phyloP scores from a whole-genome alignment of 2,888 invertebrate species.

The Parnassius smintheus region DNA sequence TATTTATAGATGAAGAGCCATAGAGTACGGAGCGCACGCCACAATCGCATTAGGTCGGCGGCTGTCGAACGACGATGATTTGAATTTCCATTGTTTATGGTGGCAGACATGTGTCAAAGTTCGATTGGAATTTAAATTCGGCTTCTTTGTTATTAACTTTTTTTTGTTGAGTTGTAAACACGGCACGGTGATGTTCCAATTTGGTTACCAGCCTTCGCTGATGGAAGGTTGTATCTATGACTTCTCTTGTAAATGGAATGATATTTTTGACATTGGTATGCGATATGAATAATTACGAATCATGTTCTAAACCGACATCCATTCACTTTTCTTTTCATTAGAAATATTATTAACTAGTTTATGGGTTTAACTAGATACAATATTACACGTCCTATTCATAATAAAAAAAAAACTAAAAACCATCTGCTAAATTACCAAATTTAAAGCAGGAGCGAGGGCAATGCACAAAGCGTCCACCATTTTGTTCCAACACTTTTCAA shows the following conservation, averaged over 20 bases:
- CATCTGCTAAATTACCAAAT: slow-evolving; percentile 77
- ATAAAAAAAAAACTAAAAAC: slow-evolving; percentile 63
- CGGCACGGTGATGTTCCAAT: slow-evolving; percentile 78
- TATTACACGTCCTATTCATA: slow-evolving; percentile 39
- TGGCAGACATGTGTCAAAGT: slow-evolving; percentile 82
- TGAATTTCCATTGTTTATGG: slow-evolving; percentile 81
- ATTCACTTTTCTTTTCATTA: slow-evolving; percentile 28
- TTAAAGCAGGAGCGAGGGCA: slow-evolving; percentile 58
- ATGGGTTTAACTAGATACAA: not conserved
- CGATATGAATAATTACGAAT: slow-evolving; percentile 74
- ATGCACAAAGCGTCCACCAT: slow-evolving; percentile 76
- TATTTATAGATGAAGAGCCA: slow-evolving; percentile 75
- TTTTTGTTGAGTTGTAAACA: slow-evolving; percentile 80
- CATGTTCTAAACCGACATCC: slow-evolving; percentile 49
- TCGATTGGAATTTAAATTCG: slow-evolving; percentile 81
- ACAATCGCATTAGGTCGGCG: slow-evolving; percentile 73
- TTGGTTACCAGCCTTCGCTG: slow-evolving; percentile 68
- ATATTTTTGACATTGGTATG: slow-evolving; percentile 76
- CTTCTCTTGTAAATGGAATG: slow-evolving; percentile 60
- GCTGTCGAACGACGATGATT: slow-evolving; percentile 76
- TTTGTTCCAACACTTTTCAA: slow-evolving; percentile 81
- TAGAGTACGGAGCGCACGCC: slow-evolving; percentile 63
- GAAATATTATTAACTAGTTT: not conserved
- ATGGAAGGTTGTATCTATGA: slow-evolving; percentile 73
- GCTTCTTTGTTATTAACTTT: slow-evolving; percentile 76